Percentiles rank a stretch among this genome's conserved stretches.
Conservation (phyloP, 2,797 vertebrate genomes). For the Basileuterus tristriatus region DNA sequence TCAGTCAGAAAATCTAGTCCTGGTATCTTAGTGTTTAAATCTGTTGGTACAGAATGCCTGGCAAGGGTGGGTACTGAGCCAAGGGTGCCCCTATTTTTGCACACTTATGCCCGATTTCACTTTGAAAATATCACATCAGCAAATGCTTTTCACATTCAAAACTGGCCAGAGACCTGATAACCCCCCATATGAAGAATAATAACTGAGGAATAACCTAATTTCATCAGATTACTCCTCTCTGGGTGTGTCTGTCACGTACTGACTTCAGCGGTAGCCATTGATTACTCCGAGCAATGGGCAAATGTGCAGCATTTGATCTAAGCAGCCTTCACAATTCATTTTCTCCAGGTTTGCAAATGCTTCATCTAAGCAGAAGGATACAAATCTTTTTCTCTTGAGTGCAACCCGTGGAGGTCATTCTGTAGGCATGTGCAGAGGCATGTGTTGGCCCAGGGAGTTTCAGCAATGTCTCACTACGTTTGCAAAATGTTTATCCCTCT, state of each 20-base stretch:
- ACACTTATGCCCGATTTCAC: not conserved
- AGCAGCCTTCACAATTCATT: not conserved
- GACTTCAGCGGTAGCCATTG: not conserved
- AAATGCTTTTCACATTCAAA: not conserved
- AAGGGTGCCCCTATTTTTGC: not conserved
- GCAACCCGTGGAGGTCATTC: not conserved
- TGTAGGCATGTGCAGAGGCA: not conserved
- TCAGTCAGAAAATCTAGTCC: not conserved
- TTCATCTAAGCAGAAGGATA: not conserved
- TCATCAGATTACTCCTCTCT: not conserved
- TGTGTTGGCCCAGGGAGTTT: not conserved
- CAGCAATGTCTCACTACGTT: not conserved
- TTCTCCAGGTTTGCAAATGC: not conserved
- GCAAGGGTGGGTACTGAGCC: not conserved
- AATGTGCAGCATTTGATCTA: not conserved
- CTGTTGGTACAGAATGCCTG: not conserved
- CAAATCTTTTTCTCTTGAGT: not conserved
- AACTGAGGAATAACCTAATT: not conserved
- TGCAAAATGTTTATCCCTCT: not conserved
- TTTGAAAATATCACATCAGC: not conserved
- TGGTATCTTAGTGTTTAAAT: not conserved
- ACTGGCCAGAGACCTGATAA: not conserved
- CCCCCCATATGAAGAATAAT: not conserved
- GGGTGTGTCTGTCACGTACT: not conserved
- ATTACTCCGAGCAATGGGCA: not conserved